Evolutionary conservation across 2,797 vertebrate genomes (phyloP).

Genomic region (Coendou prehensilis): DNA sequence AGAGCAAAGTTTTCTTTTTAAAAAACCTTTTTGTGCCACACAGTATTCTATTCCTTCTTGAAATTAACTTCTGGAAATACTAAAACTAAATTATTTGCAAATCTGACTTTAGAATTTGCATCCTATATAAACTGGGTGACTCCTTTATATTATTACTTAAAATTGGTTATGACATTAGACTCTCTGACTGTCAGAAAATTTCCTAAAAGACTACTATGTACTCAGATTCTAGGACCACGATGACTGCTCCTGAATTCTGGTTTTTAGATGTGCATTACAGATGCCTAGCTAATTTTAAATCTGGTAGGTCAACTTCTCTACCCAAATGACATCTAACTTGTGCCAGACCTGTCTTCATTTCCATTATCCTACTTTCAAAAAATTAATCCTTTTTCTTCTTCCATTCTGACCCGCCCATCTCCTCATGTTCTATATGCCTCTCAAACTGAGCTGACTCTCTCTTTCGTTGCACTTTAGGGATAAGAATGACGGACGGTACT

Average conservation of each 20-base stretch:
- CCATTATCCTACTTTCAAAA: not conserved
- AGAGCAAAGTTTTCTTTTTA: not conserved
- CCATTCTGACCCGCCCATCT: not conserved
- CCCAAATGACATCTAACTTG: not conserved
- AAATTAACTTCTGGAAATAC: not conserved
- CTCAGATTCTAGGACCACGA: not conserved
- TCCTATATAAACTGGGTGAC: not conserved
- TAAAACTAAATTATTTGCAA: conserved; percentile 22
- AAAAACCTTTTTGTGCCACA: not conserved
- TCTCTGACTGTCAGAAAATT: not conserved
- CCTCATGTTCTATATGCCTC: not conserved
- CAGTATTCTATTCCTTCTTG: not conserved
- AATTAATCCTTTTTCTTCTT: not conserved
- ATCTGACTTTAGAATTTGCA: not conserved
- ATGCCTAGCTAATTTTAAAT: not conserved
- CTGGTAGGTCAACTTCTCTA: not conserved
- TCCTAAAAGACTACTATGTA: not conserved
- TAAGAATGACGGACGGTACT: not conserved
- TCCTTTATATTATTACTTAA: not conserved
- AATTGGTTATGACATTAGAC: not conserved
- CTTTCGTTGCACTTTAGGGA: not conserved
- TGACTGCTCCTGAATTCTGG: not conserved
- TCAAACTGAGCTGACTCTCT: not conserved
- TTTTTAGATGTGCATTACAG: not conserved
- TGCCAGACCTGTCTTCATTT: not conserved